These are phyloP conservation scores for Dipodomys spectabilis DNA, from an alignment of 2,113 vertebrate species.

Conservation along the genomic window DNA sequence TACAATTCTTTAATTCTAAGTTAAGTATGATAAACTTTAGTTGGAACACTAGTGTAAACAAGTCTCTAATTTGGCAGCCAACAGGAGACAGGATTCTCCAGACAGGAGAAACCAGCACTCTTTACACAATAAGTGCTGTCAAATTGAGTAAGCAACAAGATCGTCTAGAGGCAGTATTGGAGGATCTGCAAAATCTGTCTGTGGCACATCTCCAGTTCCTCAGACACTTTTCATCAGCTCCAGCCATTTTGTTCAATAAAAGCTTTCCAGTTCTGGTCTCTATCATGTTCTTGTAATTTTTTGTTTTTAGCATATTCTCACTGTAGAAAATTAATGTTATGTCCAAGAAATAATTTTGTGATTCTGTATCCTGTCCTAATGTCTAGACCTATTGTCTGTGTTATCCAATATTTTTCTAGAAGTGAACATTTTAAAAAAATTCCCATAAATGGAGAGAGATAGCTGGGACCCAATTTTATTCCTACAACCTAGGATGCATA, in stretches of 20 bases:
- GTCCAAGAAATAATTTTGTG: conserved; percentile 16
- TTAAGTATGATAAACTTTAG: conserved; percentile 6
- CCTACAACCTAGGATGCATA: no score
- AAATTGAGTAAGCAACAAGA: conserved; percentile 3
- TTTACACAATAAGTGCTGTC: conserved; percentile 41
- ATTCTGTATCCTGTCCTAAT: conserved; percentile 22
- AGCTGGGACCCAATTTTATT: no score
- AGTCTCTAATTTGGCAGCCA: not conserved
- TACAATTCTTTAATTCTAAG: not conserved
- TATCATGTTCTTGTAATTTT: not conserved
- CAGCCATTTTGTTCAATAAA: conserved; percentile 6
- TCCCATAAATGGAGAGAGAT: no score
- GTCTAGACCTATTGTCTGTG: not conserved
- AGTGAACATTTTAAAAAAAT: not conserved
- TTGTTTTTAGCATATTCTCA: not conserved
- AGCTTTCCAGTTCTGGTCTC: not conserved
- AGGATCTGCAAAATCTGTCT: not conserved
- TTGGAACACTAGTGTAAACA: not conserved
- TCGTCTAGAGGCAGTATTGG: not conserved
- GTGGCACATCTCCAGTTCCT: not conserved
- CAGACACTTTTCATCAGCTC: not conserved
- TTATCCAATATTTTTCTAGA: not conserved
- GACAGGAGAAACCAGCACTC: conserved; percentile 5
- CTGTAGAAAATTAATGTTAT: not conserved
- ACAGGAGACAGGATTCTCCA: not conserved